phyloP scores from a whole-genome alignment of 2,888 invertebrate species.

The Boloria selene region DNA sequence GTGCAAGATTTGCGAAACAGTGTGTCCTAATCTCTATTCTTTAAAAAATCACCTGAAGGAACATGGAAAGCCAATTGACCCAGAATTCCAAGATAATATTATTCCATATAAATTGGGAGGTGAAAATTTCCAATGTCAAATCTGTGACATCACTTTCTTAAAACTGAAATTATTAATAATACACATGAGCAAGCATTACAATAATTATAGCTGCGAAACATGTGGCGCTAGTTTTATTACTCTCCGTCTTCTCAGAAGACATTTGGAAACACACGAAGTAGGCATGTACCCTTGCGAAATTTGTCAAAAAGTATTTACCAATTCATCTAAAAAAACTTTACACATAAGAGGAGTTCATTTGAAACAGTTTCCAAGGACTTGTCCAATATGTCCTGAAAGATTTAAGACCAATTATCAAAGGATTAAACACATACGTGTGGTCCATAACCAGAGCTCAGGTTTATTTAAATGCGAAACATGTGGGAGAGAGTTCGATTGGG shows the following conservation, averaged over 20 bases:
- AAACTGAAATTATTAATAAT: constrained; percentile 62
- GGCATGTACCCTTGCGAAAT: constrained; percentile 65
- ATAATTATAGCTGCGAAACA: constrained; percentile 67
- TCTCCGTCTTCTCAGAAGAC: constrained; percentile 54
- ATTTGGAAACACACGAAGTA: constrained; percentile 58
- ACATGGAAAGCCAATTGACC: constrained; percentile 57
- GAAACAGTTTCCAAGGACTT: constrained; percentile 57
- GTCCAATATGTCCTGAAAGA: constrained; percentile 66
- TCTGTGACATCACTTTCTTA: constrained; percentile 57
- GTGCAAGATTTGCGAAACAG: constrained; percentile 59
- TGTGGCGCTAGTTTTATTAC: constrained; percentile 67
- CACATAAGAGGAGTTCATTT: constrained; percentile 64
- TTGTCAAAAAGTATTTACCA: constrained; percentile 68
- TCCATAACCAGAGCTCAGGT: constrained; percentile 58
- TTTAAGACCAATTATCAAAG: constrained; percentile 68
- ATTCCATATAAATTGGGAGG: constrained; percentile 65
- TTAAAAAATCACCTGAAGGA: constrained; percentile 60
- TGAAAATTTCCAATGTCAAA: constrained; percentile 59
- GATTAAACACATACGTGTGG: constrained; percentile 62
- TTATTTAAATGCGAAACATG: constrained; percentile 62
- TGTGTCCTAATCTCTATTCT: constrained; percentile 46
- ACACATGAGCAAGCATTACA: constrained; percentile 71
- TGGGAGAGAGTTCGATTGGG: constrained; percentile 62
- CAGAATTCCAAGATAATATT: constrained; percentile 57
- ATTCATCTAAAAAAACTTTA: constrained; percentile 54